Evolutionary conservation across 1,140 invertebrate genomes (phyloP), one percentile per base, ranked within the genome.

Genomic region (Caerostris darwini): DNA sequence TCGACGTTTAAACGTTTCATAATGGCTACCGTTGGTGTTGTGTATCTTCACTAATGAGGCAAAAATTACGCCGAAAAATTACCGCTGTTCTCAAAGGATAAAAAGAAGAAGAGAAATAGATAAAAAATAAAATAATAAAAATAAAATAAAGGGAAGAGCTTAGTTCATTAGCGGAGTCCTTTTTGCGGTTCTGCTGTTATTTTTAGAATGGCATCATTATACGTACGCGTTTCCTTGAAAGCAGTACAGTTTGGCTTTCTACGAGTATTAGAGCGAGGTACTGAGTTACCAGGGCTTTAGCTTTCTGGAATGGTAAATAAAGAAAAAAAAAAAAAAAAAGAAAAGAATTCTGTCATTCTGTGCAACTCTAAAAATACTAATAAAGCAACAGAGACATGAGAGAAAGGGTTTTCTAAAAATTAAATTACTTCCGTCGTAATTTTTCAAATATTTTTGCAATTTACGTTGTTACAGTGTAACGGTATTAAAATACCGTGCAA

Each of bases 61-160:
- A 93, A 93, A 93, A 93, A 93, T 93, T 93, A 93, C 92, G 92
- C 54, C 92, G 92, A 93, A 93, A 93, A 93, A 93, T 93, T 93
- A 93, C 92, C 61, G 59, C 82, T 4, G 12, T 54, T 34, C 58
- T 64, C 81, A 82, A 85, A 82, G 53, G 54, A 58, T 53, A 54
- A 71, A 71, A 71, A 71, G 87, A 90, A 90, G 71, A 71, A 12
- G 19, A 57, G 53, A n/a, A 12, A 57, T 14, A 17, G 14, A 58
- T 17, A 56, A 58, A 90, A 90, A 59, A 67, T 88, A 50, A 88
- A 88, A 88, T 57, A 34, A 14, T 58, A 54, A 50, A 85, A 50
- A 85, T 17, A 88, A 88, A 61, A 34, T 5, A 17, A 34, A n/a
- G 54, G 12, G 67, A 69, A 90, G 59, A 87, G 50, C 34, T 57